Base-by-base conservation (phyloP, 2,797 vertebrate species). In the Lagocephalus sceleratus region DNA sequence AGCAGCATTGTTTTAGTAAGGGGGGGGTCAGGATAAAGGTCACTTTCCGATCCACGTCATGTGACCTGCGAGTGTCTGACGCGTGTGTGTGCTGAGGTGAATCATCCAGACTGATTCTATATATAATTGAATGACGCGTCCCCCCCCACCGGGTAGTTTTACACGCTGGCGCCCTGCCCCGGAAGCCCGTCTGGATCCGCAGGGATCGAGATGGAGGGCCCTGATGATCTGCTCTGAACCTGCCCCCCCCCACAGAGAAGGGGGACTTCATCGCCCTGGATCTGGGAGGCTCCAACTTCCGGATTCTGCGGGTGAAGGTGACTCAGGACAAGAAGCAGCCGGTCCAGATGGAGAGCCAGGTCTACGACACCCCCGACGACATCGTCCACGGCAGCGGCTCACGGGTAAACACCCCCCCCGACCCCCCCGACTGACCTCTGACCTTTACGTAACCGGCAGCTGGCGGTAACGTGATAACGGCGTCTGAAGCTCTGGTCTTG, bases 251-350 rank as follows among this genome's bases (percentile, higher is more conserved):
- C 12, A 73, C 89, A 99, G 97, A 99, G 76, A 99, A 97, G 84
- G 97, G 97, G 39, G 97, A 99, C 88, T 98, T 99, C 85, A 95
- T 99, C 4, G 97, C 97, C 5, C 80, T 99, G 89, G 97, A 99
- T 78, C 92, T 99, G 0, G 96, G 96, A 0, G 96, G 96, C 0
- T 98, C 96, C 1, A 94, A 91, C 68, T 99, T 99, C 66, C 91
- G 96, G 42, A 98, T 99, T 70, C 88, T 99, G 66, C 89, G 95
- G 6, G 96, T 99, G 22, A 97, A 98, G 79, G 97, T 99, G 16
- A 96, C 94, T 0, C 94, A 93, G 0, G 97, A 99, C 61, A 95
- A 96, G 73, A 96, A 92, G 79, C 96, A 98, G 85, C 94, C 94
- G 0, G 97, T 98, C 21, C 92, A 93, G 57, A 98, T 99, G 95